phyloP scores from a whole-genome alignment of 2,888 invertebrate species.

The Platycnemis pennipes region DNA sequence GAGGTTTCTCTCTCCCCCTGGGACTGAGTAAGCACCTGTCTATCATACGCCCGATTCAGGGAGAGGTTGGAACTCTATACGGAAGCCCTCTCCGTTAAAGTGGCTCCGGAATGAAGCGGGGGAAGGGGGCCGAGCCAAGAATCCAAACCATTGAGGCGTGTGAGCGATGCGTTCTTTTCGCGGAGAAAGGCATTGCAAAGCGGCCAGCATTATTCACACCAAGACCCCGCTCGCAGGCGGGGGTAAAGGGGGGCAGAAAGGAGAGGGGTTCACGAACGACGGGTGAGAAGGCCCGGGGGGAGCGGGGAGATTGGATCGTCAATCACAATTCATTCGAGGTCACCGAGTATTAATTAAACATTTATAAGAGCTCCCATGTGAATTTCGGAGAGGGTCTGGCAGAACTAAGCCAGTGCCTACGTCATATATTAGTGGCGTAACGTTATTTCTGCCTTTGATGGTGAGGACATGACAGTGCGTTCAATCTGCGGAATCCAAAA shows the following conservation, averaged over 20 bases:
- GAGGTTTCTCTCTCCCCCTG: no score
- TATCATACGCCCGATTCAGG: no score
- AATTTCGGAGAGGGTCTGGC: not conserved
- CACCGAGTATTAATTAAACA: not conserved
- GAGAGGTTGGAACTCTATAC: no score
- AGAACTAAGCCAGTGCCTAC: not conserved
- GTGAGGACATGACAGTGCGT: not conserved
- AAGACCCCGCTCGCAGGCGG: not conserved
- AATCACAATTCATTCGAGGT: not conserved
- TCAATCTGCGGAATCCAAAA: not conserved
- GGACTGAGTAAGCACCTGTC: no score
- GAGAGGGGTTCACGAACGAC: not conserved
- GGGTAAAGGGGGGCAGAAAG: not conserved
- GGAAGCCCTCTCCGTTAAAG: no score
- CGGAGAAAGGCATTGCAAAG: not conserved
- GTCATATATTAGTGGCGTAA: not conserved
- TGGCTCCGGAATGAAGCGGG: not conserved
- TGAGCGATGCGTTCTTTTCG: not conserved
- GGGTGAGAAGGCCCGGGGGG: not conserved
- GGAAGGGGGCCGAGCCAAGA: not conserved
- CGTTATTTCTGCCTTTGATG: not conserved
- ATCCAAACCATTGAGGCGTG: not conserved
- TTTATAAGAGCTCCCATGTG: not conserved
- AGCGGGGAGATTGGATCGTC: constrained; percentile 7
- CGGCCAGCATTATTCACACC: not conserved